phyloP scores from a whole-genome alignment of 2,113 vertebrate genomes.

The Spea bombifrons region DNA sequence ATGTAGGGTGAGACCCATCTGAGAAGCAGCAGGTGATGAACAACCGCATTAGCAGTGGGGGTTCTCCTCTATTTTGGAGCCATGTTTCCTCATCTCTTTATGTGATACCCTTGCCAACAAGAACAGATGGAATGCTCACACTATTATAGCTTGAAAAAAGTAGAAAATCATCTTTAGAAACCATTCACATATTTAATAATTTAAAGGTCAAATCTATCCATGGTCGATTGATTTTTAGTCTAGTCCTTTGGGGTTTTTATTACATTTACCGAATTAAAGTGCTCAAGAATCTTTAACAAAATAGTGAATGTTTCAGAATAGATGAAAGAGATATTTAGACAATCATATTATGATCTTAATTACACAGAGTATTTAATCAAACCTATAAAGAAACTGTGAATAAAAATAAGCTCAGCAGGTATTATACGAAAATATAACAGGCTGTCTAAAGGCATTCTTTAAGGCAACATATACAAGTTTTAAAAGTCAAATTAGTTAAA shows the following conservation, averaged over 20 bases:
- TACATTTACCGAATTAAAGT: constrained; percentile 15
- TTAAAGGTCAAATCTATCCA: constrained; percentile 46
- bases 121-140: constrained; percentile 45
- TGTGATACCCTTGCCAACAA: constrained; percentile 39
- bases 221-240: constrained; percentile 38
- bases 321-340: constrained; percentile 17
- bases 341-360: constrained; percentile 10
- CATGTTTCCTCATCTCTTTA: constrained; percentile 32
- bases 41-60: constrained; percentile 34
- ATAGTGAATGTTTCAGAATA: constrained; percentile 1
- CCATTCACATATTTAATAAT: constrained; percentile 46
- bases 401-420: no score
- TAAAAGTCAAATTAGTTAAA: no score
- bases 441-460: no score
- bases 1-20: constrained; percentile 44
- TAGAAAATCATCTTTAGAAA: constrained; percentile 46
- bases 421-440: no score
- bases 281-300: constrained; percentile 9
- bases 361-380: background rate
- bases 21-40: constrained; percentile 42
- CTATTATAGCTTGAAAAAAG: constrained; percentile 39
- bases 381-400: background rate
- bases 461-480: no score
- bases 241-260: constrained; percentile 12
- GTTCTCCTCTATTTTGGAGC: constrained; percentile 37